Evolutionary conservation across 1,140 invertebrate genomes (phyloP).

Genomic region (Lithobius niger): DNA sequence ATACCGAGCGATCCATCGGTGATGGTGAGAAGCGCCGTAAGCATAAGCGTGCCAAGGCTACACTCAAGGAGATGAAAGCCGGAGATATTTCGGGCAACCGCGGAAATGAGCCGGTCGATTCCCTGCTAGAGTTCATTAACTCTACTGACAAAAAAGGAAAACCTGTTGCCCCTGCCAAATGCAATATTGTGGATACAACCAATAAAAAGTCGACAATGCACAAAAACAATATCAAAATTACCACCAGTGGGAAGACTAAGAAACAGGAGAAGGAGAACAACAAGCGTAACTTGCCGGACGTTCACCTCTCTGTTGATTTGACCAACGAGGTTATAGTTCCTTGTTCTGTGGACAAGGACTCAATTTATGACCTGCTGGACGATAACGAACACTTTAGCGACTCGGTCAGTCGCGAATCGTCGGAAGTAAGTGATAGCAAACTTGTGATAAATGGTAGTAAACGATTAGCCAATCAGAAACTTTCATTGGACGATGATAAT

Average conservation of each 20-base stretch:
- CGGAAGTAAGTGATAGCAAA: too few relatives aligned
- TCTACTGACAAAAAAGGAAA: constrained; percentile 2
- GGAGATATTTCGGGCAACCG: neutral
- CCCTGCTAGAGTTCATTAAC: constrained; percentile 6
- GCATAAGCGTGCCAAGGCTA: constrained; percentile 3
- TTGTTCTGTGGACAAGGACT: too few relatives aligned
- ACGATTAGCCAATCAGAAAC: too few relatives aligned
- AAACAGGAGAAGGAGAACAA: constrained; percentile 7
- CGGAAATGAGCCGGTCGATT: neutral
- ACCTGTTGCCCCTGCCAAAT: neutral
- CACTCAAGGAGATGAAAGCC: neutral
- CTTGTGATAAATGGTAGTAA: too few relatives aligned
- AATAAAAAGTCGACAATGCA: neutral
- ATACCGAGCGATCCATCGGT: neutral
- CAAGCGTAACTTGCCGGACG: neutral
- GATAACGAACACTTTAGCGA: too few relatives aligned
- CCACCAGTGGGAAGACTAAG: neutral
- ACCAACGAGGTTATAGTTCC: too few relatives aligned
- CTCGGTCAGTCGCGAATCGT: too few relatives aligned
- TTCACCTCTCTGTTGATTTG: neutral
- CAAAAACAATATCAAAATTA: neutral
- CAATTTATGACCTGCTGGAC: too few relatives aligned
- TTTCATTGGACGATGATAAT: too few relatives aligned
- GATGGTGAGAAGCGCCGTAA: constrained; percentile 1
- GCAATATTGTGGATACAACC: neutral